These are phyloP conservation scores for Cheirogaleus medius DNA, from an alignment of 2,113 vertebrate species.

Conservation along the genomic window DNA sequence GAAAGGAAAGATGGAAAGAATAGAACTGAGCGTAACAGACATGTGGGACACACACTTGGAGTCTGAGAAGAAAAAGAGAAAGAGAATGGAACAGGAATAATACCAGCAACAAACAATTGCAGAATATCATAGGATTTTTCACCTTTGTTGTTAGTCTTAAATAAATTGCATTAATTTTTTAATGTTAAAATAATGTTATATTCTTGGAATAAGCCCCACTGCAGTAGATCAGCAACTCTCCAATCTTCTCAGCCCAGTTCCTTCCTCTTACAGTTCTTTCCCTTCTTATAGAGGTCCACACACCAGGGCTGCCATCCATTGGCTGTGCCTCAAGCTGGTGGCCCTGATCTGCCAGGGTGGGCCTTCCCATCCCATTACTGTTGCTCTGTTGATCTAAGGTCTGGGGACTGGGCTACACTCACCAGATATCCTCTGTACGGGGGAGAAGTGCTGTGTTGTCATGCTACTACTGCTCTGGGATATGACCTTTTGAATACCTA, in stretches of 20 bases:
- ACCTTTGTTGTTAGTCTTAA: background rate
- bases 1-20: background rate
- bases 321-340: background rate
- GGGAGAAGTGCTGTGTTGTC: background rate
- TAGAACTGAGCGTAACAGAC: background rate
- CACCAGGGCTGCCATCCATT: no score
- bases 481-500: background rate
- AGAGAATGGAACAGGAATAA: background rate
- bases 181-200: background rate
- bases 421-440: background rate
- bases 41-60: background rate
- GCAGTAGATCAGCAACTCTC: background rate
- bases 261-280: background rate
- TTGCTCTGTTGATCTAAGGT: background rate
- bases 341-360: background rate
- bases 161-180: background rate
- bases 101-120: background rate
- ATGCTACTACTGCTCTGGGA: background rate
- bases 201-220: background rate
- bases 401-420: background rate
- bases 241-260: background rate
- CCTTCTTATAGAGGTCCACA: background rate
- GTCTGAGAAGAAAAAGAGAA: background rate
- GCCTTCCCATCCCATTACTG: background rate
- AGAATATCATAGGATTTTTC: background rate